Conservation (phyloP, 2,113 vertebrate species). For the Istiophorus platypterus region DNA sequence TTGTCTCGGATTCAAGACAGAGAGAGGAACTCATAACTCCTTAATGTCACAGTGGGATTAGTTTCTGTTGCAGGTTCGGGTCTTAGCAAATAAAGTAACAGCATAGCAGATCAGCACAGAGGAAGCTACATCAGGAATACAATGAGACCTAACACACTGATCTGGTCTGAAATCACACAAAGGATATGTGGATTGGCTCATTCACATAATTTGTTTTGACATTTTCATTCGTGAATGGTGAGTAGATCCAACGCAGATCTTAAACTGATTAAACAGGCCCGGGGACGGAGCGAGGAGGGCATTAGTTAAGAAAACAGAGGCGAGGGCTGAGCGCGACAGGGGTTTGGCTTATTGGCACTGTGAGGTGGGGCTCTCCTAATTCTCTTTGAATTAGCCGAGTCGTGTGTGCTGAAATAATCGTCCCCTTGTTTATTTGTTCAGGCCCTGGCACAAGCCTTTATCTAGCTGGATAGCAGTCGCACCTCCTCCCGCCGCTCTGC, state of each 20-base stretch:
- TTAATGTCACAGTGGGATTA: not conserved
- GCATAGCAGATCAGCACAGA: conserved; percentile 25
- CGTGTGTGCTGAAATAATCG: conserved; percentile 78
- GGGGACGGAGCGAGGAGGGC: conserved; percentile 59
- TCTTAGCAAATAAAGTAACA: conserved; percentile 41
- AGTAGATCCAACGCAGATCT: conserved; percentile 68
- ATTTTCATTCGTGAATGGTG: conserved; percentile 70
- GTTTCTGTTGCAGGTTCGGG: not conserved
- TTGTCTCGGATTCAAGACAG: not conserved
- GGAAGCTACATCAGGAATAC: conserved; percentile 41
- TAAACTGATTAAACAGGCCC: conserved; percentile 72
- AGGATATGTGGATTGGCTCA: conserved; percentile 69
- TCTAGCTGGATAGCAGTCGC: conserved; percentile 45
- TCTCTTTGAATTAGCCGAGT: conserved; percentile 73
- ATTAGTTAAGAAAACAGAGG: conserved; percentile 83
- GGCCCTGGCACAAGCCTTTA: conserved; percentile 69
- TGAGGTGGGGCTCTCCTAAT: conserved; percentile 71
- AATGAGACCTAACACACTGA: conserved; percentile 31
- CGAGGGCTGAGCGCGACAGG: conserved; percentile 57
- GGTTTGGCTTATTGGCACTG: conserved; percentile 71
- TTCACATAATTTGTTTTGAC: conserved; percentile 79
- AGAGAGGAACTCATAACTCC: not conserved
- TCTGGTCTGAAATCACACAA: conserved; percentile 54
- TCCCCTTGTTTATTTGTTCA: conserved; percentile 80
- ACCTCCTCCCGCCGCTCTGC: conserved; percentile 27